Evolutionary conservation across 1,140 invertebrate species (phyloP).

Genomic region (Cydia fagiglandana): DNA sequence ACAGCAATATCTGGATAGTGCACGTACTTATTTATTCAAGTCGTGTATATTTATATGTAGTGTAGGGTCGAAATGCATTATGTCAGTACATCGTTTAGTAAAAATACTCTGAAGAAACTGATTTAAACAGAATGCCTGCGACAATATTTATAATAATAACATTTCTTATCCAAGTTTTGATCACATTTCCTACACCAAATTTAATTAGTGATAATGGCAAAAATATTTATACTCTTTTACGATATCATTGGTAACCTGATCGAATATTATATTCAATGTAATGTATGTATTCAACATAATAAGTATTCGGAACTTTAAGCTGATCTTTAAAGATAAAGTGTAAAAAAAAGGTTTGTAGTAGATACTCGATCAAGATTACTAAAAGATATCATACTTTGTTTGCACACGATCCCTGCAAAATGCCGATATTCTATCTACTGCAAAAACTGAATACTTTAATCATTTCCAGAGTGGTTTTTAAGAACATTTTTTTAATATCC

Average conservation of each 20-base stretch:
- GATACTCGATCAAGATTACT: background rate
- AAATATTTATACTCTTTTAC: background rate
- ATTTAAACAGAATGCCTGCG: background rate
- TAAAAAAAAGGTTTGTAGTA: too few species aligned
- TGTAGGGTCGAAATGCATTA: background rate
- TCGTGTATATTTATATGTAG: too few species aligned
- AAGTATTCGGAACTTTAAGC: background rate
- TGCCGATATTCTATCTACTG: background rate
- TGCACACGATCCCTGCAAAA: background rate
- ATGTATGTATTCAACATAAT: background rate
- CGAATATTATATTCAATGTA: background rate
- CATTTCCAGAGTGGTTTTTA: background rate
- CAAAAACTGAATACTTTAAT: background rate
- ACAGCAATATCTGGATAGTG: background rate
- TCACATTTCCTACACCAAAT: background rate
- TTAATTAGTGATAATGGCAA: conserved; percentile 14
- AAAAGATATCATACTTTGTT: background rate
- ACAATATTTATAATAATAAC: background rate
- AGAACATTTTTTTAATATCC: background rate
- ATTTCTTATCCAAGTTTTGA: background rate
- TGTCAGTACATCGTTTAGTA: background rate
- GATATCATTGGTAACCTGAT: conserved; percentile 1
- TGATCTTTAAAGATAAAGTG: background rate
- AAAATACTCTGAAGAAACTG: background rate
- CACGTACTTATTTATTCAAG: too few species aligned